These are phyloP conservation scores for Brachypalpus laphriformis DNA, from an alignment of 2,888 invertebrate species.

Conservation along the genomic window DNA sequence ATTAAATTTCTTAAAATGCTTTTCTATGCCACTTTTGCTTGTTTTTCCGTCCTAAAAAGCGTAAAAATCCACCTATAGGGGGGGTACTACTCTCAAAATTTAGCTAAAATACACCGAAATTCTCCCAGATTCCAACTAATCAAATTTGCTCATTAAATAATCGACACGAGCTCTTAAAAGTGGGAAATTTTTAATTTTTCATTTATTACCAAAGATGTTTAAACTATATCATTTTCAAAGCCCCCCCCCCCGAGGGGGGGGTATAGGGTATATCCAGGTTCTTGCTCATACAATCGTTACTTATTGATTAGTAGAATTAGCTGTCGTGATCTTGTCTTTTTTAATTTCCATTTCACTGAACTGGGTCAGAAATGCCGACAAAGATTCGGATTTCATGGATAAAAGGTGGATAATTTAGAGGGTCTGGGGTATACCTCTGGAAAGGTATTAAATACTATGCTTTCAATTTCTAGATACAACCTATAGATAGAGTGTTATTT, in stretches of 20 bases:
- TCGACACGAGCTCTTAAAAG: not conserved
- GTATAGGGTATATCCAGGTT: constrained; percentile 16
- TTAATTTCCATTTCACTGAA: constrained; percentile 16
- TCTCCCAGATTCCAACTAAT: not conserved
- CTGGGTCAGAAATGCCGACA: constrained; percentile 56
- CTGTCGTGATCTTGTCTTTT: constrained; percentile 25
- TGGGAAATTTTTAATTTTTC: not conserved
- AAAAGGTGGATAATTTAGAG: constrained; percentile 36
- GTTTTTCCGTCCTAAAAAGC: not conserved
- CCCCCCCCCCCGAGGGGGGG: not conserved
- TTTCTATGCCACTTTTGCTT: not conserved
- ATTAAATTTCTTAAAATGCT: not conserved
- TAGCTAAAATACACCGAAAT: not conserved
- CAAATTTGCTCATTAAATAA: not conserved
- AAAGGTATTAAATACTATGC: not conserved
- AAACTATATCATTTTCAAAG: constrained; percentile 25
- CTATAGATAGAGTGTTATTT: not conserved
- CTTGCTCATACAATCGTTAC: constrained; percentile 31
- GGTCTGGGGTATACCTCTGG: not conserved
- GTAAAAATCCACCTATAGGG: not conserved
- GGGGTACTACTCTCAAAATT: not conserved
- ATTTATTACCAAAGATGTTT: constrained; percentile 12
- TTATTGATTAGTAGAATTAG: constrained; percentile 51
- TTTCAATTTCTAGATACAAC: constrained; percentile 16
- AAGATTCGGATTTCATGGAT: constrained; percentile 25